Base-by-base conservation (phyloP, 1,140 invertebrate genomes). In the Pogonognathellus flavescens region DNA sequence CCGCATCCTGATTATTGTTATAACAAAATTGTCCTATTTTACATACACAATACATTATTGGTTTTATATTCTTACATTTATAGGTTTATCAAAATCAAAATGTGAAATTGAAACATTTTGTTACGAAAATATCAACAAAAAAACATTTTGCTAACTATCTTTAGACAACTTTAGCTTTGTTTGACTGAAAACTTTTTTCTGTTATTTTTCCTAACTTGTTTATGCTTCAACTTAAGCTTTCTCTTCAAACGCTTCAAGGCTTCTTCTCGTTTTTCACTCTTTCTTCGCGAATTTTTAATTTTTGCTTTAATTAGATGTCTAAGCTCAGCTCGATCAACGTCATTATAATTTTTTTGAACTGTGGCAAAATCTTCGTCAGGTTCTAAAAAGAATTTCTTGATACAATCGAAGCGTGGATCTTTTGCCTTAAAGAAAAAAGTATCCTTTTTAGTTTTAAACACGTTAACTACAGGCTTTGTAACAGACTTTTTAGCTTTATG, bases 301-400 rank as follows among this genome's bases (percentile, higher is more conserved):
- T 86, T 86, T 14, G 85, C 85, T 80, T 62, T 76, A 13, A 86
- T 55, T 9, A 86, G 82, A 8, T 66, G 31, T 18, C 62, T 83
- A 9, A 86, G 53, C 13, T 86, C 85, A 20, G 70, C 80, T 60
- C 85, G 20, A 66, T 20, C 84, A 18, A 18, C 22, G 3, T 85
- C 55, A 55, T 52, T 62, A 22, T 59, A 80, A n/a, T 81, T 72
- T 25, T 22, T 59, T 10, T 41, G 25, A 55, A 60, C 50, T 22
- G 49, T 55, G 3, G 52, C 53, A 9, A 70, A 41, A 49, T 85
- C 72, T 80, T 85, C 72, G 8, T 80, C 70, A n/a, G 49, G 9
- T 10, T 66, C 49, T 9, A 86, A 31, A 83, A 86, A 86, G 66
- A 70, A 86, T 11, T 83, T 66, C 4, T 86, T 25, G 11, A 86